A percentile compares a stretch with the other conserved stretches of the same genome.
phyloP scores from a whole-genome alignment of 2,888 invertebrate species.

The Amblyteles armatorius region DNA sequence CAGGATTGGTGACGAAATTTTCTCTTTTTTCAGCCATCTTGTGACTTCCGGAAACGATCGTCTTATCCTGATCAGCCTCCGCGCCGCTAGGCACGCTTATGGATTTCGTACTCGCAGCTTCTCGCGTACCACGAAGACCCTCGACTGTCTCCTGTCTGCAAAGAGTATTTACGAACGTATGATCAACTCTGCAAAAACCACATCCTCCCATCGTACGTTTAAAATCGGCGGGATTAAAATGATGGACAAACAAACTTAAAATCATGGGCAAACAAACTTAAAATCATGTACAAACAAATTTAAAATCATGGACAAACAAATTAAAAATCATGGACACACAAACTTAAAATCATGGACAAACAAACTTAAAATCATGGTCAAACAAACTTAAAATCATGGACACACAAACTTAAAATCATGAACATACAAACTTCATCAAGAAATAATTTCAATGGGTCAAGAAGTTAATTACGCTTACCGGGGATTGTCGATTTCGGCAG shows the following conservation, averaged over 20 bases:
- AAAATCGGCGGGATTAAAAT: not conserved
- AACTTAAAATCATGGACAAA: too few relatives aligned
- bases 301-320: too few relatives aligned
- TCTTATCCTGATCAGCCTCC: constrained; percentile 28
- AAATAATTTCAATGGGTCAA: constrained; percentile 45
- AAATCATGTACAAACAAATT: too few relatives aligned
- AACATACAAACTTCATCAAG: constrained; percentile 63
- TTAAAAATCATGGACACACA: too few relatives aligned
- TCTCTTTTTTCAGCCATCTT: constrained; percentile 51
- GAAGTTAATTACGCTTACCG: constrained; percentile 3
- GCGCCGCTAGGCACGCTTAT: not conserved
- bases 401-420: constrained; percentile 24
- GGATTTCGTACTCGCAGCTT: constrained; percentile 26
- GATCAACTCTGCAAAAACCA: constrained; percentile 51
- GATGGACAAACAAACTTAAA: too few relatives aligned
- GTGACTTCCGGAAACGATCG: not conserved
- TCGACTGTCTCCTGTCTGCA: constrained; percentile 56
- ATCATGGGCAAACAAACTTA: too few relatives aligned
- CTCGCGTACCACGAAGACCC: constrained; percentile 27
- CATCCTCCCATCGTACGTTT: constrained; percentile 26
- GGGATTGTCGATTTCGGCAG: constrained; percentile 44
- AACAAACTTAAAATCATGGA: too few relatives aligned
- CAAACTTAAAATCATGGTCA: too few relatives aligned
- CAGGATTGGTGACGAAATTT: constrained; percentile 37
- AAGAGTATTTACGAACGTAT: constrained; percentile 64